These are phyloP conservation scores for Tyrophagus putrescentiae DNA, from an alignment of 1,140 invertebrate species.

Conservation along the genomic window DNA sequence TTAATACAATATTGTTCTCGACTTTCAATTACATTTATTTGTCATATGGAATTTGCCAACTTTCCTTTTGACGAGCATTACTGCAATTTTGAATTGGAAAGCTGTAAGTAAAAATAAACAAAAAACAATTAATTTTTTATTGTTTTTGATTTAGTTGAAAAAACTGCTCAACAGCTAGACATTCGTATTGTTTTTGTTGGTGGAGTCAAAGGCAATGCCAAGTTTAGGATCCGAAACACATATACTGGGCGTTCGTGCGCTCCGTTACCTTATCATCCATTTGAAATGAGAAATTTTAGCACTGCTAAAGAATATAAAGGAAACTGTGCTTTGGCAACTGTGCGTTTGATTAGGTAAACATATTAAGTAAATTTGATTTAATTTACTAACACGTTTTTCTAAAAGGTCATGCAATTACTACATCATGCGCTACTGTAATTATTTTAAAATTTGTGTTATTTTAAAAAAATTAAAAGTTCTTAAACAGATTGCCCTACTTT, in stretches of 20 bases:
- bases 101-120: conserved; percentile 21
- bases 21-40: conserved; percentile 23
- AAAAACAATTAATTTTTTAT: background rate
- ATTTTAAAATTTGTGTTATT: no score
- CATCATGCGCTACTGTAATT: no score
- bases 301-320: no score
- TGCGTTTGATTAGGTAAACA: no score
- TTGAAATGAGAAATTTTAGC: no score
- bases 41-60: conserved; percentile 26
- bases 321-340: no score
- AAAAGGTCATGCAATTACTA: no score
- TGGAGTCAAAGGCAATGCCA: conserved; percentile 10
- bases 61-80: conserved; percentile 28
- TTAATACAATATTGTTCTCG: conserved; percentile 29
- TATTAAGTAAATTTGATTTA: no score
- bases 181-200: background rate
- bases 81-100: conserved; percentile 26
- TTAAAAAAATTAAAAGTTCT: no score
- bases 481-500: no score
- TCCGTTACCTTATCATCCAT: background rate
- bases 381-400: no score
- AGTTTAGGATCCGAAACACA: conserved; percentile 1
- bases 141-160: conserved; percentile 9
- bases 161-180: background rate
- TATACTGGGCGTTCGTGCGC: background rate